Percentiles rank a stretch among this genome's conserved stretches.
Conservation (phyloP, 2,797 vertebrate species). For the Aotus griseimembra region DNA sequence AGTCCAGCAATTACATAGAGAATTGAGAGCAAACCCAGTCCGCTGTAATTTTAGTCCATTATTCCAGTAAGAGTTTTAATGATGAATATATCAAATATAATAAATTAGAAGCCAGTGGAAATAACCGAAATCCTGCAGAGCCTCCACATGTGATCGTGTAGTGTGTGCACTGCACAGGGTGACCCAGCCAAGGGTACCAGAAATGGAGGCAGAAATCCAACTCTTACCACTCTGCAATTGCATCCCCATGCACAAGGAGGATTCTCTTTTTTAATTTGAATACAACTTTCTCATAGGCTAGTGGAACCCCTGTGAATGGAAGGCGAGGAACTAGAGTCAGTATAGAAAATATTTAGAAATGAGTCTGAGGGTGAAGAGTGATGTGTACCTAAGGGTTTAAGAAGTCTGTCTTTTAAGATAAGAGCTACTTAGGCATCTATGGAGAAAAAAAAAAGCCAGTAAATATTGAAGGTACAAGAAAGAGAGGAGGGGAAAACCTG, state of each 20-base stretch:
- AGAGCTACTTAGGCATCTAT: background rate
- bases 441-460: background rate
- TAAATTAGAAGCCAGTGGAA: background rate
- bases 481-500: background rate
- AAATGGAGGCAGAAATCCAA: background rate
- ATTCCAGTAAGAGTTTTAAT: background rate
- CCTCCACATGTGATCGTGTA: fast-evolving
- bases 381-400: background rate
- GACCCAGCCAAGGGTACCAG: fast-evolving
- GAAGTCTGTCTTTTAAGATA: background rate
- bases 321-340: background rate
- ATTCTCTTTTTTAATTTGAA: background rate
- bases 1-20: background rate
- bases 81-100: background rate
- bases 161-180: background rate
- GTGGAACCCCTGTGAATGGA: background rate
- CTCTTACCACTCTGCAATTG: background rate
- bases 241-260: background rate
- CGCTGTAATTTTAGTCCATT: background rate
- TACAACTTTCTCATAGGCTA: background rate
- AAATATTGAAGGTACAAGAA: background rate
- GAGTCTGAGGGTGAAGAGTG: background rate
- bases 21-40: background rate
- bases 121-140: background rate
- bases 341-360: background rate